These are phyloP conservation scores for Panurus biarmicus DNA, from an alignment of 2,113 vertebrate genomes.

Conservation along the genomic window DNA sequence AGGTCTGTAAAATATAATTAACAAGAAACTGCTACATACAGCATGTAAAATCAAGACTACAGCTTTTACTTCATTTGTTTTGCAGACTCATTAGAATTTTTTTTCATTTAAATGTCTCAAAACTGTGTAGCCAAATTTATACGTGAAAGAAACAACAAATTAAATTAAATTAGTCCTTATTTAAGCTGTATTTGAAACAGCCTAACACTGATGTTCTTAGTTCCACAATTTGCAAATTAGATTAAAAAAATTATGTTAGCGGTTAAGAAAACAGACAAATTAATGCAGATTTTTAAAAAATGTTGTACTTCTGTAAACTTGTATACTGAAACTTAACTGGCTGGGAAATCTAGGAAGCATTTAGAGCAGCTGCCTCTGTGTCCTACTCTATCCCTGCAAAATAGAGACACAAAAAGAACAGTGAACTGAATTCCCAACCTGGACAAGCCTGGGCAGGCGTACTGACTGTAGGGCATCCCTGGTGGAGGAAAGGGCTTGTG, in stretches of 20 bases:
- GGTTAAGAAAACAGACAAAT: slow-evolving; percentile 13
- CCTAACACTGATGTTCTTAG: slow-evolving; percentile 32
- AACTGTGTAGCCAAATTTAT: slow-evolving; percentile 46
- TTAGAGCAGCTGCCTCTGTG: neutral
- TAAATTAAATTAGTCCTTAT: slow-evolving; percentile 57
- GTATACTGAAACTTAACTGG: neutral
- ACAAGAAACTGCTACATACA: slow-evolving; percentile 13
- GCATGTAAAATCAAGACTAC: slow-evolving; percentile 52
- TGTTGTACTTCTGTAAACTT: neutral
- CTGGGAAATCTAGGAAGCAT: neutral
- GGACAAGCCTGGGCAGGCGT: neutral
- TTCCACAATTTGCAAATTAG: slow-evolving; percentile 39
- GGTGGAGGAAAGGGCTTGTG: fast-evolving
- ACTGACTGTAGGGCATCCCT: neutral
- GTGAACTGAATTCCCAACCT: neutral
- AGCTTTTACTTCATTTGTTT: slow-evolving; percentile 55
- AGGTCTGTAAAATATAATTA: slow-evolving; percentile 61
- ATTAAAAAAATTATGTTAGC: neutral
- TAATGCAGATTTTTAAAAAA: neutral
- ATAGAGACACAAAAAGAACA: neutral
- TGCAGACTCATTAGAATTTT: slow-evolving; percentile 40
- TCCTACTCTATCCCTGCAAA: neutral
- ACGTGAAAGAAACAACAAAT: slow-evolving; percentile 47
- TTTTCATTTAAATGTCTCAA: slow-evolving; percentile 52
- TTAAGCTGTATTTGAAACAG: slow-evolving; percentile 37